Percentiles rank a stretch among this genome's conserved stretches.
phyloP scores from a whole-genome alignment of 2,797 vertebrate species.

The Ptychobarbus kaznakovi region DNA sequence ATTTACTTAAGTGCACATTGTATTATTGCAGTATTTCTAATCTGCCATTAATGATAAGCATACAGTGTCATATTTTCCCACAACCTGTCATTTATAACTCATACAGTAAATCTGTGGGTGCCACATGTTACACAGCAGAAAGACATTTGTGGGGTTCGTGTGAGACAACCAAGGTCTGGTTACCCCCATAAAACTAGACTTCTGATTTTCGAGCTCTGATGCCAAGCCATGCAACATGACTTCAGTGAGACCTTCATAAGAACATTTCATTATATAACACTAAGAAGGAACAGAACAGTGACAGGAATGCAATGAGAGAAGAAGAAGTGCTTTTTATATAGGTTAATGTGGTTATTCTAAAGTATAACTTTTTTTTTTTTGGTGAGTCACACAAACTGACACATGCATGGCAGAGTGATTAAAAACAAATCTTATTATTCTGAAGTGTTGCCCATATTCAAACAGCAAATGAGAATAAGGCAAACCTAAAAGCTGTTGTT shows the following conservation, averaged over 20 bases:
- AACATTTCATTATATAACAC: neutral
- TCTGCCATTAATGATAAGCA: neutral
- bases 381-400: neutral
- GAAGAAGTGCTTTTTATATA: neutral
- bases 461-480: neutral
- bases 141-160: conserved; percentile 31
- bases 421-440: neutral
- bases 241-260: conserved; percentile 3
- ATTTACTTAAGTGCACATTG: neutral
- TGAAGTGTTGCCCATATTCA: neutral
- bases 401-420: neutral
- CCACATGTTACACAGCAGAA: conserved; percentile 14
- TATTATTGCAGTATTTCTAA: neutral
- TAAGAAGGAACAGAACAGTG: neutral
- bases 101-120: conserved; percentile 39
- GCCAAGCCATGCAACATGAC: conserved; percentile 23
- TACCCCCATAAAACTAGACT: conserved; percentile 21
- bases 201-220: conserved; percentile 26
- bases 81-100: neutral
- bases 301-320: neutral
- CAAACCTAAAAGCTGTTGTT: neutral
- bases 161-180: conserved; percentile 46
- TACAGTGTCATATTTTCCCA: neutral
- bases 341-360: neutral
- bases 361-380: neutral